Evolutionary conservation across 2,888 invertebrate species (phyloP), one percentile per base, ranked within the genome.

Genomic region (Limnephilus auricula): DNA sequence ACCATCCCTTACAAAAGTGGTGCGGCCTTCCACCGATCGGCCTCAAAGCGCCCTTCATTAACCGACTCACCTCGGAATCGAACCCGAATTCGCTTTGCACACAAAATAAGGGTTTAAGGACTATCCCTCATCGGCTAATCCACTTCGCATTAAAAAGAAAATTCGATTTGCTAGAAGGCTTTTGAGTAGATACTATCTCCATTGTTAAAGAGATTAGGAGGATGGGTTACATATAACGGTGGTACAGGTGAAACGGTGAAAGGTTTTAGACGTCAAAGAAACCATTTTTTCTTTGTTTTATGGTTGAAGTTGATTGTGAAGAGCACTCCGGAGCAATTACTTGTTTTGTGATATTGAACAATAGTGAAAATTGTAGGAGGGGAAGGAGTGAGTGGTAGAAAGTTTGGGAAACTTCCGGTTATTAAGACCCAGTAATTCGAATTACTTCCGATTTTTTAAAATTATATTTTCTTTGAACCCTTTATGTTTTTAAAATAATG

Each of bases 1-100:
- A 32, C 25, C 82, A 34, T 82, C 34, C 34, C 82, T 82, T 34
- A 34, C 25, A 82, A 82, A 82, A 82, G 82, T 82, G 34, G 82
- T 18, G 18, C 32, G 9, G 25, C n/a, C 65, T 5, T 25, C 82
- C 82, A 25, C 32, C 82, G 34, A 25, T 32, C 82, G 34, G 9
- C 82, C 82, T 82, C 34, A 82, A 82, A 82, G 34, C 82, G 34
- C 82, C 82, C 82, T 82, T 82, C 82, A 82, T 82, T 82, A 82
- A 37, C 82, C n/a, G 32, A 15, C 32, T 37, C 82, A 37, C 82
- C 32, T 82, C 82, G 32, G 34, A n/a, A 34, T 82, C 82, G 82
- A 82, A 34, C 25, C 34, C 34, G 18, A 37, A 82, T 13, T 82
- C 82, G 82, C 82, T 82, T 82, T 82, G 82, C 34, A 82, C 32